A percentile compares a stretch with the other conserved stretches of the same genome.
phyloP scores from a whole-genome alignment of 2,113 vertebrate species.

The Pholis gunnellus region DNA sequence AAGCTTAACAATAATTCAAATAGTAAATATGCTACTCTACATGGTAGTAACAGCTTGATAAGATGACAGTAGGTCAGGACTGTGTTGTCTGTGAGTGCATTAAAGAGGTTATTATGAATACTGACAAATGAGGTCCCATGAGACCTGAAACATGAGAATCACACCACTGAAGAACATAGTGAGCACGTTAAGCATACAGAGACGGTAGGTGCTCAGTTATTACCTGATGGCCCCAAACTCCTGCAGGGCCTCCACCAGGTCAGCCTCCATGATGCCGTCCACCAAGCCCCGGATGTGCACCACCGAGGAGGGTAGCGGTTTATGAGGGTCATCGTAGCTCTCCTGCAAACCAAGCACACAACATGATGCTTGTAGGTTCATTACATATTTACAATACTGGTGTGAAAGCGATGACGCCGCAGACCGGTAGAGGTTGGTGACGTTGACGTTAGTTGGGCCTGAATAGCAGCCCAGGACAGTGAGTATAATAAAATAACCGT shows the following conservation, averaged over 20 bases:
- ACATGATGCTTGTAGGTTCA: background rate
- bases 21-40: background rate
- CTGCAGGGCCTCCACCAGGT: constrained; percentile 94
- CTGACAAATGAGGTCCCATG: background rate
- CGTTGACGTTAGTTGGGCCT: background rate
- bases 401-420: background rate
- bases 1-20: background rate
- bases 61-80: background rate
- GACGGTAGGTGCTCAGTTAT: background rate
- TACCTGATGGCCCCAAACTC: constrained; percentile 97
- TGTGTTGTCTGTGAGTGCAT: background rate
- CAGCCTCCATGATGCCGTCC: constrained; percentile 93
- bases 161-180: background rate
- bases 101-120: background rate
- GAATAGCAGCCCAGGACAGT: background rate
- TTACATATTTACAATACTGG: too few relatives aligned
- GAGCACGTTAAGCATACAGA: background rate
- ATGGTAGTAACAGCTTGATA: background rate
- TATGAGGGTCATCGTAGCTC: constrained; percentile 93
- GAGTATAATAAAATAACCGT: background rate
- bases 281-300: constrained; percentile 94
- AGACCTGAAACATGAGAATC: background rate
- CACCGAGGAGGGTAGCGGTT: constrained; percentile 93
- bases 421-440: background rate
- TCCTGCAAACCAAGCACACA: constrained; percentile 81